phyloP scores from a whole-genome alignment of 2,113 vertebrate species.

The Percina caprodes region DNA sequence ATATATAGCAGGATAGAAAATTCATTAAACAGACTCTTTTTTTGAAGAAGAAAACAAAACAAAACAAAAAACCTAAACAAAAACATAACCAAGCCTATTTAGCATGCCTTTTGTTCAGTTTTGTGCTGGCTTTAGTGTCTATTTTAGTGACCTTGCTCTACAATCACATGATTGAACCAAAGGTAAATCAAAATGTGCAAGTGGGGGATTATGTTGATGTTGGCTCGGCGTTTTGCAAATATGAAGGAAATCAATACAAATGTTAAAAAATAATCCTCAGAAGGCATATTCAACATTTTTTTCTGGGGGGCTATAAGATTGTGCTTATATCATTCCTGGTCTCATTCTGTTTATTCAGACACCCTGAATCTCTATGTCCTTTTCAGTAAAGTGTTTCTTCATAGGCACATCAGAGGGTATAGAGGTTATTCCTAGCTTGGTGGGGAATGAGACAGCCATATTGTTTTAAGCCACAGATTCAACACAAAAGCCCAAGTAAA shows the following conservation, averaged over 20 bases:
- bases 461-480: constrained; percentile 56
- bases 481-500: constrained; percentile 40
- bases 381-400: constrained; percentile 51
- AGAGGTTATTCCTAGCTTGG: constrained; percentile 44
- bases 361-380: constrained; percentile 47
- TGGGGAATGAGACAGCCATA: constrained; percentile 66
- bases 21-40: constrained; percentile 29
- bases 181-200: constrained; percentile 67
- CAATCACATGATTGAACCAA: constrained; percentile 73
- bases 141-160: constrained; percentile 68
- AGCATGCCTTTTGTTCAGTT: constrained; percentile 84
- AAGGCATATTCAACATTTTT: constrained; percentile 53
- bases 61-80: constrained; percentile 39
- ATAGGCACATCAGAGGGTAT: constrained; percentile 49
- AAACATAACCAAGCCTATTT: constrained; percentile 76
- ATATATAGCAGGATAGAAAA: constrained; percentile 46
- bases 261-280: constrained; percentile 33
- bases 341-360: constrained; percentile 55
- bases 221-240: constrained; percentile 53
- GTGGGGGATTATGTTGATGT: constrained; percentile 39
- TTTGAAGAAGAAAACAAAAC: constrained; percentile 57
- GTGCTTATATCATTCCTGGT: constrained; percentile 42
- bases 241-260: constrained; percentile 59
- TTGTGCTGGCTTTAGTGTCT: constrained; percentile 84
- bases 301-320: constrained; percentile 32